phyloP scores from a whole-genome alignment of 2,113 vertebrate genomes.

The Nerophis lumbriciformis region DNA sequence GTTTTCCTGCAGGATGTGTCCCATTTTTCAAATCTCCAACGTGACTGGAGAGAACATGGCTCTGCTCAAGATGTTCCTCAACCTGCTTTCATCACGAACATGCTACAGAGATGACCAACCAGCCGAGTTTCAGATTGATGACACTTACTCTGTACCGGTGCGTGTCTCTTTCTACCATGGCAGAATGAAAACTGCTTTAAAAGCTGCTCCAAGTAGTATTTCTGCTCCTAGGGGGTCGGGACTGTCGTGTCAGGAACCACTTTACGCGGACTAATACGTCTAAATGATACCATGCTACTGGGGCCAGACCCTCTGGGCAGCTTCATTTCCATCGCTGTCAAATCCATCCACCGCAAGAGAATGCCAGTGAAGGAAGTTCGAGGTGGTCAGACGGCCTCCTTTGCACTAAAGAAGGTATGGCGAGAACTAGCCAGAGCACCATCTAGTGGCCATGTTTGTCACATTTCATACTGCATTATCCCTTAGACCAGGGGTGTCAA shows the following conservation, averaged over 20 bases:
- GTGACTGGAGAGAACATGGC: slow-evolving; percentile 95
- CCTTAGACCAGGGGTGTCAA: too few relatives aligned
- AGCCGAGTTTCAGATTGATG: slow-evolving; percentile 97
- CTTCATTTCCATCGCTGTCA: slow-evolving; percentile 92
- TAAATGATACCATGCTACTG: slow-evolving; percentile 91
- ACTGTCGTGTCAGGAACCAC: slow-evolving; percentile 97
- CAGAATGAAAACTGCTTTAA: background rate
- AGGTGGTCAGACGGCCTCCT: slow-evolving; percentile 96
- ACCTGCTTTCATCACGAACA: slow-evolving; percentile 92
- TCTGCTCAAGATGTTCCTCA: slow-evolving; percentile 97
- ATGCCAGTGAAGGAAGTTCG: slow-evolving; percentile 97
- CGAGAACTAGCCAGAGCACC: background rate
- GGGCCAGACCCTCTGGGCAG: slow-evolving; percentile 93
- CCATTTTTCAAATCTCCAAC: slow-evolving; percentile 98
- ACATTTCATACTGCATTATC: too few relatives aligned
- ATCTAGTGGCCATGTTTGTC: background rate
- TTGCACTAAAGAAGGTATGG: slow-evolving; percentile 91
- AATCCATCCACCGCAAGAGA: slow-evolving; percentile 96
- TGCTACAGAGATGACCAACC: slow-evolving; percentile 94
- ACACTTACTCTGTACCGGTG: slow-evolving; percentile 98
- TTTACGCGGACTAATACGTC: slow-evolving; percentile 88
- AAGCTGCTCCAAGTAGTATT: background rate
- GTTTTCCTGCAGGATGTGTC: slow-evolving; percentile 83
- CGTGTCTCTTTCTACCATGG: background rate
- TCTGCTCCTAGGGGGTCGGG: slow-evolving; percentile 82